Evolutionary conservation across 2,888 invertebrate genomes (phyloP), one percentile per base, ranked within the genome.

Genomic region (Hedychridium roseum): DNA sequence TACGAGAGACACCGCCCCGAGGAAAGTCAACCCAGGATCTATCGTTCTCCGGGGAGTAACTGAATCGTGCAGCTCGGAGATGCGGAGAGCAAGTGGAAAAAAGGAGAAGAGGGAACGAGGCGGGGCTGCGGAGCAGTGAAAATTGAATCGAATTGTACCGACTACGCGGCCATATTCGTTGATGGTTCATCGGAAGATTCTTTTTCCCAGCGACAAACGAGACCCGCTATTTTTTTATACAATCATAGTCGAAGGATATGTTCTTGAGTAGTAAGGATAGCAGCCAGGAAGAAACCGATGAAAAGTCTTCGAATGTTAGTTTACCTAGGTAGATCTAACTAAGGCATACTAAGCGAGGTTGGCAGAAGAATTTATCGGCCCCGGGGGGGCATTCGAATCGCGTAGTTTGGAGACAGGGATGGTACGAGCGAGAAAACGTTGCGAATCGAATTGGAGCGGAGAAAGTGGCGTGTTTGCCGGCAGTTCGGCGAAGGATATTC

Each of bases 31-130:
- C 68, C 57, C 60, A 60, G 70, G 73, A 76, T 64, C 69, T 74
- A 78, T 78, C 67, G 76, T 66, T 56, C 77, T 70, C 76, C 61
- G 43, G 77, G 77, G 77, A 73, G 52, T 65, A 61, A 64, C 57
- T 49, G 63, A 55, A 66, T 65, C 66, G 59, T 53, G 60, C 64
- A 54, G 58, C 52, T 53, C 64, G 61, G 57, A 57, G 55, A 57
- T 58, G 32, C 20, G 57, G 60, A 58, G 60, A 60, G 38, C 42
- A 54, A 54, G 40, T 48, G 40, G 43, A 47, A 54, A 47, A 50
- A 61, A 42, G 43, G 28, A 26, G 35, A 42, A 40, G 36, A 20
- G 48, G 35, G 44, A 39, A 48, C 43, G 54, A 45, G 45, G 47
- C 44, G n/a, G n/a, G n/a, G n/a, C 14, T 17, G 28, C 41, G 52